These are phyloP conservation scores for Pachycephus smyrnensis DNA, from an alignment of 2,888 invertebrate species.

Conservation along the genomic window DNA sequence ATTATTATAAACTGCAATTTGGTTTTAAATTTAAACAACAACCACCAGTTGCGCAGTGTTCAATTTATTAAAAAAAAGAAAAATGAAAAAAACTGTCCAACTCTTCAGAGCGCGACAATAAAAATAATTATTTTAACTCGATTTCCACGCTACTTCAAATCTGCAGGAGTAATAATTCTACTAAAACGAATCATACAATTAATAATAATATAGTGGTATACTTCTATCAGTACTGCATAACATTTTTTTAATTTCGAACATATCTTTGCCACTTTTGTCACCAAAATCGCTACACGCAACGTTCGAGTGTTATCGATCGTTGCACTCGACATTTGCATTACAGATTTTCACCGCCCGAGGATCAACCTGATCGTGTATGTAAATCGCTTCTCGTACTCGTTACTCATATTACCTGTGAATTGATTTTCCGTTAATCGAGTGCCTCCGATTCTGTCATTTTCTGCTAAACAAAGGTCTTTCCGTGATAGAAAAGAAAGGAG, in stretches of 20 bases:
- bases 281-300: not conserved
- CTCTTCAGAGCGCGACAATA: too few species aligned
- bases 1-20: not conserved
- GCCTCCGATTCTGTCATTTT: not conserved
- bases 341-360: not conserved
- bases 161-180: rapidly evolving
- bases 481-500: not conserved
- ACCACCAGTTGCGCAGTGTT: too few species aligned
- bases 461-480: not conserved
- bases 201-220: not conserved
- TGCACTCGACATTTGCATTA: not conserved
- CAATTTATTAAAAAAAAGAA: too few species aligned
- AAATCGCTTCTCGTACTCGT: not conserved
- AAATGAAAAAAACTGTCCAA: too few species aligned
- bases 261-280: not conserved
- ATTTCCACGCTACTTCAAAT: not conserved
- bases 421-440: not conserved
- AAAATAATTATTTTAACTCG: not conserved
- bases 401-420: not conserved
- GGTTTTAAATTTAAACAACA: not conserved
- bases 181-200: not conserved
- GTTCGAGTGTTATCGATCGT: not conserved
- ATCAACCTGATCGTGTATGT: not conserved
- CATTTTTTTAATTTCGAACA: too few species aligned
- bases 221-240: not conserved